Evolutionary conservation across 2,888 invertebrate species (phyloP).

Genomic region (Salticus scenicus): DNA sequence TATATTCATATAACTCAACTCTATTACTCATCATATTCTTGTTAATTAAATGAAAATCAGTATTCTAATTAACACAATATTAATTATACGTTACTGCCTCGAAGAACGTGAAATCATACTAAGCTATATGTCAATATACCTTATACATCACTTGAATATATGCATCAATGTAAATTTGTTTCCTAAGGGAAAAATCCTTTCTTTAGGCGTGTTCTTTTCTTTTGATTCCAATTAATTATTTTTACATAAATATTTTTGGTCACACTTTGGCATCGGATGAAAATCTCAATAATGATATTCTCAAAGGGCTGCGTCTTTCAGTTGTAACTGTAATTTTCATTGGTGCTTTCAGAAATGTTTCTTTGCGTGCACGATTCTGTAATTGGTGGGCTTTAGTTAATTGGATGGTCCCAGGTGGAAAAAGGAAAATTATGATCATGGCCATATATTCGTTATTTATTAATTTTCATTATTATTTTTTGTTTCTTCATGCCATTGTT

Average conservation of each 20-base stretch:
- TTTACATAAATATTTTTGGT: background rate
- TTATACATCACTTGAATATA: too few species aligned
- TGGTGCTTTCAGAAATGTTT: conserved; percentile 4
- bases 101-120: too few species aligned
- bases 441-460: conserved; percentile 4
- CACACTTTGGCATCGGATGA: background rate
- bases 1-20: too few species aligned
- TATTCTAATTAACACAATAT: too few species aligned
- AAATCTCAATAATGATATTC: background rate
- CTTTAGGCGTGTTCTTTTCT: background rate
- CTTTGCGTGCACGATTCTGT: background rate
- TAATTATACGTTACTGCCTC: too few species aligned
- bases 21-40: too few species aligned
- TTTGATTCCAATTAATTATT: background rate
- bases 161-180: too few species aligned
- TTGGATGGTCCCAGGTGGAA: conserved; percentile 20
- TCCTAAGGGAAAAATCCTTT: background rate
- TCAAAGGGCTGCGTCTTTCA: conserved; percentile 7
- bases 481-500: conserved; percentile 6
- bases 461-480: background rate
- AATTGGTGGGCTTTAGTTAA: conserved; percentile 18
- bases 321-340: background rate
- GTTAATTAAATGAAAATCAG: too few species aligned
- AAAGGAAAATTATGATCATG: background rate
- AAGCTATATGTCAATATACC: too few species aligned